Conservation (phyloP, 2,888 invertebrate genomes). For the Microctonus hyperodae region DNA sequence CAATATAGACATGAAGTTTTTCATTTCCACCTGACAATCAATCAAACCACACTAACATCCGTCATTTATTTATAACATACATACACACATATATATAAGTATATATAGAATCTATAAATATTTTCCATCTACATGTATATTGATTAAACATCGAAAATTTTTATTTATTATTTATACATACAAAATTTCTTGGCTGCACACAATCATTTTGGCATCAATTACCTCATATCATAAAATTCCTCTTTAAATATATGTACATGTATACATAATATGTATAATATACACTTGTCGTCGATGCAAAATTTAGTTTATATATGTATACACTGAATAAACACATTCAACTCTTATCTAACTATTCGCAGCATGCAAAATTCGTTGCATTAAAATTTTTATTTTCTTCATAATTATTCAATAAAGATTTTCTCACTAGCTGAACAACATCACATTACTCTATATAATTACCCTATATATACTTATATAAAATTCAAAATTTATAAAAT, state of each 20-base stretch:
- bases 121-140: background rate
- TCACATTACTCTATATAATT: too few species aligned
- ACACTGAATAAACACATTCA: background rate
- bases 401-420: background rate
- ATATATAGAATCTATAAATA: background rate
- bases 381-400: background rate
- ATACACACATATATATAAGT: background rate
- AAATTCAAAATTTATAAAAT: too few species aligned
- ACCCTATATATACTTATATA: too few species aligned
- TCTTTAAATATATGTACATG: background rate
- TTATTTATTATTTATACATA: too few species aligned
- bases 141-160: too few species aligned
- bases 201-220: background rate
- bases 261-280: background rate
- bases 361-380: slow-evolving; percentile 17
- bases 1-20: background rate
- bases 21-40: background rate
- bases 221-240: background rate
- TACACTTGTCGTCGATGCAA: background rate
- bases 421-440: background rate
- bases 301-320: background rate
- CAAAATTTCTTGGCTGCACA: background rate
- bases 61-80: background rate
- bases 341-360: slow-evolving; percentile 16
- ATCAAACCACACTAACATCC: background rate